Base-by-base conservation (phyloP, 2,888 invertebrate species). In the Ormia ochracea region DNA sequence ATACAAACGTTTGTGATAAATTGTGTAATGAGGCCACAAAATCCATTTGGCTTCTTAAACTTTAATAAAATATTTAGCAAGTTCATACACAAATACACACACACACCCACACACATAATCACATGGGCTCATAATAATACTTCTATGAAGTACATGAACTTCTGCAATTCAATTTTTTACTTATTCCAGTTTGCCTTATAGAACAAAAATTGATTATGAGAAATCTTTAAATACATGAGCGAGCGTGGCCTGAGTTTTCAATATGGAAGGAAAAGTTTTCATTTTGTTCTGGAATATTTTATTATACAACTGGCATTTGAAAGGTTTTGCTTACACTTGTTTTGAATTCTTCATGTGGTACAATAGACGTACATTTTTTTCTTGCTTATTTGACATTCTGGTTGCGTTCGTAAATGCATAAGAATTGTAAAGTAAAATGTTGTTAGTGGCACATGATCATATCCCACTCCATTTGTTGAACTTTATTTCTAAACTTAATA, bases 161-260 rank as follows among this genome's bases (percentile, higher is more conserved):
- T 28, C 54, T 66, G 23, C 33, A n/a, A n/a, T 17, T n/a, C n/a
- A 10, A n/a, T n/a, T n/a, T 17, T 59, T 10, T 26, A 17, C 21
- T 48, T 41, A 28, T 28, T 12, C 26, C 21, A 41, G 5, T 21
- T 41, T 12, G 31, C 41, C 28, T 68, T 68, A 56, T 45, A 23
- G 33, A 68, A 56, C 23, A 17, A 33, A 41, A 68, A 68, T 26
- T 68, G 43, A 7, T 68, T 68, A 56, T 56, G 68, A 43, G 43
- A 56, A 45, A 33, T 43, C 45, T 45, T 45, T 56, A 43, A 33
- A 45, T 56, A 17, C 43, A 3, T 19, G 7, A 23, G 23, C 14
- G 5, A 17, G 21, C 14, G 26, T 38, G 17, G n/a, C 19, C n/a
- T 66, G 17, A 38, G 12, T 38, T n/a, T n/a, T 19, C 2, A 28